Base-by-base conservation (phyloP, 2,113 vertebrate species). In the Gasterosteus aculeatus region DNA sequence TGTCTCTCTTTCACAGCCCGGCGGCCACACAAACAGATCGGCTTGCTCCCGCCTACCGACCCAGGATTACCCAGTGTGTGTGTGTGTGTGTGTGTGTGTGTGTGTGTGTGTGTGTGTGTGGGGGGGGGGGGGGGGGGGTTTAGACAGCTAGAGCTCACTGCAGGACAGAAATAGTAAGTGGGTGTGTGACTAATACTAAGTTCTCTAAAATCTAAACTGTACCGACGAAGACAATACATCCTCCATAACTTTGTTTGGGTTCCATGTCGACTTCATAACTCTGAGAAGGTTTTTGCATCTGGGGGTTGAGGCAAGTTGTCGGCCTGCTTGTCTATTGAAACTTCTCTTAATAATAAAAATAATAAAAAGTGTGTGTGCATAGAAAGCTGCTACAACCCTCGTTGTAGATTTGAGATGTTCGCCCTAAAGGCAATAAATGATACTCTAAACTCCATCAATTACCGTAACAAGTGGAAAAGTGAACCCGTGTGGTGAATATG, bases 11-110 rank as follows among this genome's bases (percentile, higher is more conserved):
- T 81, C 77, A 62, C 83, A 76, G 85, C 59, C 77, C 80, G 22
- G 59, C 56, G 61, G 69, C 81, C 86, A 70, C 82, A 81, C 86
- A 87, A 92, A 90, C 88, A 90, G 90, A 90, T 93, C 91, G 5
- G 82, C 91, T 92, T 91, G 92, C 92, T 91, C 85, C 88, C 88
- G 89, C 91, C 88, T 88, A 85, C 86, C 87, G 62, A 72, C 77
- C 69, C 90, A 0, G 85, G 89, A 90, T 92, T 90, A 90, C 88
- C 84, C 80, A 57, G 35, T 67, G 61, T 77, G 79, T 75, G 79
- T 76, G 44, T 69, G 69, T 66, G 83, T 61, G 61, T 59, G 41
- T 58, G 51, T 69, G 72, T 67, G 68, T 75, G 80, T 80, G 63
- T 72, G 81, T 75, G 81, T 49, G 77, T 68, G 68, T 73, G 78